Base-by-base conservation (phyloP, 1,140 invertebrate species). In the Ceratoteleas bidentatus region DNA sequence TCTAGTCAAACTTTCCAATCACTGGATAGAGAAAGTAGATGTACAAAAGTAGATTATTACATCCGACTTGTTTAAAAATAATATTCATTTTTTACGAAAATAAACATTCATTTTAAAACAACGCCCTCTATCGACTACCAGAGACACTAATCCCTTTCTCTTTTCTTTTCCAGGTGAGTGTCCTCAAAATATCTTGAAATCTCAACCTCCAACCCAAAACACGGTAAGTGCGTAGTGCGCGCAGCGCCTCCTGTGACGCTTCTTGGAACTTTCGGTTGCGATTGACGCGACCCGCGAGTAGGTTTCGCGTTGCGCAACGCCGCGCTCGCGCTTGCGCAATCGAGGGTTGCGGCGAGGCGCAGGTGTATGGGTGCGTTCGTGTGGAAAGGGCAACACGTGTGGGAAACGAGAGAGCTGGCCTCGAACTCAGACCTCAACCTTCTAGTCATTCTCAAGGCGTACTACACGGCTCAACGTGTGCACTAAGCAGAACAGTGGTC, bases 351-450 rank as follows among this genome's bases (percentile, higher is more conserved):
- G 50, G 43, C 81, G 15, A 61, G 64, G 1, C 16, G 62, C 82
- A 74, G 69, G 78, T 69, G 76, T 75, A 81, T 84, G 82, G 38
- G 72, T 75, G 66, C 61, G 58, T 65, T 69, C 47, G 24, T 61
- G 66, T 81, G 57, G 62, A 80, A 73, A 80, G 76, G 76, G 68
- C 72, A 79, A 57, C 73, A 73, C 72, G 72, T 74, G 78, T 79
- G 70, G 72, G 81, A 83, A 83, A 75, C 75, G 75, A 65, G 61
- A 69, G 82, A 82, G 54, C 82, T 81, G 60, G 74, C 76, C 79
- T 77, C 80, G 81, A 83, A 83, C 81, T 79, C 81, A 79, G 81
- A 79, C 81, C 81, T 83, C 81, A 79, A 83, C 81, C 81, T 83
- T 83, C 81, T 62, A 52, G 49, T 74, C 64, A 47, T 45, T 66